Conservation (phyloP, 2,113 vertebrate species). For the Nycticebus coucang region DNA sequence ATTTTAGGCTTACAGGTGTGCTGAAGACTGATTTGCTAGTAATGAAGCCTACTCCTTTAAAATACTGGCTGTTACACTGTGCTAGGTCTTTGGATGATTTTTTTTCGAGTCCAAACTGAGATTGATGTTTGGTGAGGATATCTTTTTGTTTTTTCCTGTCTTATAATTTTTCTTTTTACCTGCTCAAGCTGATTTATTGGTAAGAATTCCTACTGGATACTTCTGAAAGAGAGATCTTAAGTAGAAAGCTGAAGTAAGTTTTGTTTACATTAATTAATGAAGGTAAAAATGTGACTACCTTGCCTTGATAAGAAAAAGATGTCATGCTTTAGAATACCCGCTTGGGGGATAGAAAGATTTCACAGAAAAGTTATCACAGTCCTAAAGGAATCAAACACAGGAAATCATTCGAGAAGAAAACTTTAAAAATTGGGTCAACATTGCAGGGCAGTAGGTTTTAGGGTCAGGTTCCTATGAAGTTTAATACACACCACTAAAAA, state of each 20-base stretch:
- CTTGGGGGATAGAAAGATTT: neutral
- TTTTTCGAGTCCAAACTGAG: neutral
- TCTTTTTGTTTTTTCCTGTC: neutral
- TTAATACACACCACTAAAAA: neutral
- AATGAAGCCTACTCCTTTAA: neutral
- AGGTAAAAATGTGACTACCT: neutral
- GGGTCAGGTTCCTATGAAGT: neutral
- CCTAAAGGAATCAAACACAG: neutral
- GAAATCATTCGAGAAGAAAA: constrained; percentile 3
- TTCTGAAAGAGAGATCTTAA: neutral
- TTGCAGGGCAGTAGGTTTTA: neutral
- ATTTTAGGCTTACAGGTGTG: neutral
- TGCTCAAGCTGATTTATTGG: neutral
- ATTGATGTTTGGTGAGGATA: neutral
- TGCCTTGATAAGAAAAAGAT: neutral
- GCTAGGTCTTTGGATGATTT: neutral
- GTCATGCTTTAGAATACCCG: neutral
- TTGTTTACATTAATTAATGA: neutral
- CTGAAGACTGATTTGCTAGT: neutral
- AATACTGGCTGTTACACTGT: neutral
- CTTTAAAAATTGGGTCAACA: neutral
- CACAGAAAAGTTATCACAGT: neutral
- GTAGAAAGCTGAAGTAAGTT: neutral
- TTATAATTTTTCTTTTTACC: neutral
- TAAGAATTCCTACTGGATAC: neutral